Evolutionary conservation across 2,797 vertebrate genomes (phyloP), one percentile per base, ranked within the genome.

Genomic region (Schizothorax lantsangensis): DNA sequence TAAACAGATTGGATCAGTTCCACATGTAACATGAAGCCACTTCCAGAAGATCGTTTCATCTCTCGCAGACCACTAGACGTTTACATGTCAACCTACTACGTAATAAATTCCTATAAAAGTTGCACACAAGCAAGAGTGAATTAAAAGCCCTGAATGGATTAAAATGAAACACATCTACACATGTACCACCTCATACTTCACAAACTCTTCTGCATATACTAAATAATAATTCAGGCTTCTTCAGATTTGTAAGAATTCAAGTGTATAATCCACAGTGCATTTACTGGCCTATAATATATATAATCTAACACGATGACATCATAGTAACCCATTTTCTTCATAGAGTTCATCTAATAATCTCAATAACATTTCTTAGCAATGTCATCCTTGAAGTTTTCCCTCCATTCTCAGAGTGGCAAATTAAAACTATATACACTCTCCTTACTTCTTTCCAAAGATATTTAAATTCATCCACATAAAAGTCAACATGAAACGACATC

Each of bases 141-240:
- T 74, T 40, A 81, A 81, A 75, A 84, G 68, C 43, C 82, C 82
- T 73, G 17, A 64, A 84, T 52, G 77, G 74, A 52, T 71, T 74
- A 1, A 45, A 54, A 73, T 33, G 2, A 80, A 64, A 73, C 40
- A 79, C 73, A 54, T 57, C 75, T 80, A 87, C 57, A 84, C 30
- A 88, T 14, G 6, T 52, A 75, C 38, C 8, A 74, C 43, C 43
- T 69, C 74, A 38, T 38, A 72, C 57, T 33, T 87, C 49, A 83
- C 71, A 84, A 84, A 72, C 64, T 78, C 68, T 57, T 90, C 64
- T 90, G 87, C 89, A 90, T 88, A 85, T 87, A 81, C 45, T 81
- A 49, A 81, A 77, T 40, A 26, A 86, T 68, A 68, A 83, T 83
- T 84, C 79, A 38, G 66, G n/a, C 30, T 84, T 84, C 26, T 19